Conservation (phyloP, 2,113 vertebrate species). For the Arenaria interpres region DNA sequence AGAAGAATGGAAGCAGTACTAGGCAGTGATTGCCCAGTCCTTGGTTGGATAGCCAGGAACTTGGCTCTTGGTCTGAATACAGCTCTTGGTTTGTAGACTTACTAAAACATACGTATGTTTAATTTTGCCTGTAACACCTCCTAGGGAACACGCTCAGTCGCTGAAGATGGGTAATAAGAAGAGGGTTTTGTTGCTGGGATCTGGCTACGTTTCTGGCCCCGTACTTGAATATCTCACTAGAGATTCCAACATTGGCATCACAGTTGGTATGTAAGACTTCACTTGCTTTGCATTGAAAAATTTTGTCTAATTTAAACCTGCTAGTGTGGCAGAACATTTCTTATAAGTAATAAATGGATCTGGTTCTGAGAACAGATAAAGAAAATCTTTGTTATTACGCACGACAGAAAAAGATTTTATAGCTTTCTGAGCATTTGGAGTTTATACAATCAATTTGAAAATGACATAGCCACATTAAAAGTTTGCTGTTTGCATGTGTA, state of each 20-base stretch:
- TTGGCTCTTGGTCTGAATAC: not conserved
- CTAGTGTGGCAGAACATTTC: not conserved
- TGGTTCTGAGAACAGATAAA: not conserved
- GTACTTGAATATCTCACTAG: constrained; percentile 92
- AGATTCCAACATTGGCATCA: constrained; percentile 82
- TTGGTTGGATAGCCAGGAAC: not conserved
- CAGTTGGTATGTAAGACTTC: constrained; percentile 83
- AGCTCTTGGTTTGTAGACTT: not conserved
- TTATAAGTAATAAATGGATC: not conserved
- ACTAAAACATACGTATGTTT: not conserved
- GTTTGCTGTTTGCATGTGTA: not conserved
- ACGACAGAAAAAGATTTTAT: not conserved
- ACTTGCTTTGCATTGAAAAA: not conserved
- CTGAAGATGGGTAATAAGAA: constrained; percentile 84
- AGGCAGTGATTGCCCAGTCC: not conserved
- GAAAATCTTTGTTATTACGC: not conserved
- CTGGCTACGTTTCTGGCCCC: constrained; percentile 92
- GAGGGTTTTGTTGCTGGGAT: constrained; percentile 89
- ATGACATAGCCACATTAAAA: not conserved
- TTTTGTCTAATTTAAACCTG: not conserved
- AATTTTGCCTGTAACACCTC: constrained; percentile 10
- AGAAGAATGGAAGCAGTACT: not conserved
- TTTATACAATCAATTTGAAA: not conserved
- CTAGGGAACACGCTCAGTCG: constrained; percentile 84
- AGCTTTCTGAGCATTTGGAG: not conserved